Conservation (phyloP, 2,113 vertebrate genomes). For the Malurus melanocephalus region DNA sequence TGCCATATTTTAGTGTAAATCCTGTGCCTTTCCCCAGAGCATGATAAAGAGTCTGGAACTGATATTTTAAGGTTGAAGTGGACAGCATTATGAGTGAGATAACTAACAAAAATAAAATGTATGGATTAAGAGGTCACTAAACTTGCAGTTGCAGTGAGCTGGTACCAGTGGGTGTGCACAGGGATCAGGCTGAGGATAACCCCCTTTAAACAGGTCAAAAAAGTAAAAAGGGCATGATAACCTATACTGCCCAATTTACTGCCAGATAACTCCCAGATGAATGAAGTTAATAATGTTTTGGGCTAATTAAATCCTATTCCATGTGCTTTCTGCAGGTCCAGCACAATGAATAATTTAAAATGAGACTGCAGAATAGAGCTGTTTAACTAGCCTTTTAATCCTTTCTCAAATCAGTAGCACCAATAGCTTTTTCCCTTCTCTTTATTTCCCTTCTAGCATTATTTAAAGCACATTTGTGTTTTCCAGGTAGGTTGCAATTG, state of each 20-base stretch:
- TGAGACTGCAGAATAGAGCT: background rate
- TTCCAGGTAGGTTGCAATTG: background rate
- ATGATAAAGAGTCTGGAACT: background rate
- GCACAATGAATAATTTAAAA: slow-evolving; percentile 28
- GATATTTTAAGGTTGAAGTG: background rate
- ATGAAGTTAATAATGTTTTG: slow-evolving; percentile 31
- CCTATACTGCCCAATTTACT: background rate
- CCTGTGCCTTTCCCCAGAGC: background rate
- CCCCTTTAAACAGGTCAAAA: background rate
- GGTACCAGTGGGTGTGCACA: background rate
- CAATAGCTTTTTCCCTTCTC: background rate
- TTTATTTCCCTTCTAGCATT: background rate
- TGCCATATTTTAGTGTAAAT: background rate
- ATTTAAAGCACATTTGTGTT: background rate
- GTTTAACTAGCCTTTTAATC: slow-evolving; percentile 2
- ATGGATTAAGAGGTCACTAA: background rate
- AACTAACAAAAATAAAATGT: background rate
- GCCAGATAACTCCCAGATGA: background rate
- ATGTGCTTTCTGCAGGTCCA: slow-evolving; percentile 3
- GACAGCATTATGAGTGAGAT: background rate
- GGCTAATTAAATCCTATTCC: slow-evolving; percentile 41
- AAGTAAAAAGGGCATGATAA: background rate
- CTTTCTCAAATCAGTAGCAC: background rate
- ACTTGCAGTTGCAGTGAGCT: background rate
- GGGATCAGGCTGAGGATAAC: background rate